Base-by-base conservation (phyloP, 2,797 vertebrate genomes). In the Microhierax caerulescens region DNA sequence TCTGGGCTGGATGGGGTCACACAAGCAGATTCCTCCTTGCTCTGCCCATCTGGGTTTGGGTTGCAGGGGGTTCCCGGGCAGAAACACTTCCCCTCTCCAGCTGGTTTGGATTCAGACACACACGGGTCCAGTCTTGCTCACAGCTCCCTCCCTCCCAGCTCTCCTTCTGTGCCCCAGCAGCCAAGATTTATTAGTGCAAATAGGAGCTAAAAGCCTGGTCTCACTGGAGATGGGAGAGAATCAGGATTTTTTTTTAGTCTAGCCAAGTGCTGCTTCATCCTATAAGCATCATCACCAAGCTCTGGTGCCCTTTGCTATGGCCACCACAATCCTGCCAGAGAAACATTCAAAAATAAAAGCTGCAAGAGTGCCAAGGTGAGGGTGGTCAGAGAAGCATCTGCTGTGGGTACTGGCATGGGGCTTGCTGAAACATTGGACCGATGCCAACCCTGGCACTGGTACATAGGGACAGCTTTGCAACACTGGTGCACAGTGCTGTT, bases 351-450 rank as follows among this genome's bases (percentile, higher is more conserved):
- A 80, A 60, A 39, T 2, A 25, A 45, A 60, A 59, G 1, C n/a
- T 13, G 17, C 0, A 13, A 28, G 25, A 32, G 20, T 48, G 25
- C 41, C 30, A 3, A 8, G 50, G 39, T 0, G 1, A 10, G 70
- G 56, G 54, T 50, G 28, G 67, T 32, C 1, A 0, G 41, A 41
- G 61, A 34, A 67, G 11, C 5, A 3, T 45, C 37, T 20, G 1
- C 24, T 2, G 9, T 2, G 6, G 43, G 30, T 7, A 12, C 57
- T 2, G 7, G 47, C 24, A 18, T 0, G 0, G 13, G 41, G 39
- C 50, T 34, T 41, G 56, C 39, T 0, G 2, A 54, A 51, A 18
- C 2, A 1, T 4, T 1, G 8, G 75, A 18, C 13, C 0, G 1
- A 17, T 0, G 2, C 53, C 2, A 3, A 9, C 48, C 30, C 50